These are phyloP conservation scores for Drosophila nigricruria DNA, from an alignment of 2,888 invertebrate genomes.

Conservation along the genomic window DNA sequence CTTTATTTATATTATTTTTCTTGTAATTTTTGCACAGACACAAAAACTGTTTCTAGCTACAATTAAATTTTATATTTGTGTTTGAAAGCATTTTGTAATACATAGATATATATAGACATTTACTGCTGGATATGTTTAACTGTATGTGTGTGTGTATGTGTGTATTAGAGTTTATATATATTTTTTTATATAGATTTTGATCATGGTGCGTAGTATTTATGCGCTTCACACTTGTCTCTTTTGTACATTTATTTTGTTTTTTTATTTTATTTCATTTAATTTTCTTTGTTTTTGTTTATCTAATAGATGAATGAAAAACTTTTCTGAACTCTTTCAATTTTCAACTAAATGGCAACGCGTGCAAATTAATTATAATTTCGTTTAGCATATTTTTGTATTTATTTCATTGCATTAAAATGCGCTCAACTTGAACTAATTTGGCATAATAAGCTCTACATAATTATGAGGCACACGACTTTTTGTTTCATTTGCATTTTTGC, in stretches of 20 bases:
- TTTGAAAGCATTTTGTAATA: slow-evolving; percentile 35
- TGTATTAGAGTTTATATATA: slow-evolving; percentile 11
- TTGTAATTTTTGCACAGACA: slow-evolving; percentile 25
- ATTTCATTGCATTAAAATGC: slow-evolving; percentile 14
- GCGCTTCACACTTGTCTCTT: slow-evolving; percentile 20
- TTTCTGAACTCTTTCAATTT: slow-evolving; percentile 36
- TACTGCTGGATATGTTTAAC: slow-evolving; percentile 54
- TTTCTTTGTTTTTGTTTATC: slow-evolving; percentile 21
- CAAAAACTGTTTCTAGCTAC: slow-evolving; percentile 50
- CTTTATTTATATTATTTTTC: not conserved
- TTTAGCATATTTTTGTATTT: slow-evolving; percentile 9
- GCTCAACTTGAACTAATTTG: slow-evolving; percentile 57
- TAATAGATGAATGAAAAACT: slow-evolving; percentile 38
- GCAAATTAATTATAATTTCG: slow-evolving; percentile 45
- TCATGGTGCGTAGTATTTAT: slow-evolving; percentile 25
- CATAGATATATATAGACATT: slow-evolving; percentile 45
- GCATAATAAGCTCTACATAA: slow-evolving; percentile 69
- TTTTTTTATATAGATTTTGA: slow-evolving; percentile 37
- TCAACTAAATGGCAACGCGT: slow-evolving; percentile 65
- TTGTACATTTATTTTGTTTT: slow-evolving; percentile 48
- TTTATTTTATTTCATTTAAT: slow-evolving; percentile 14
- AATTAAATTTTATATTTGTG: slow-evolving; percentile 28
- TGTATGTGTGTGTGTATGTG: slow-evolving; percentile 21
- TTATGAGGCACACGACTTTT: slow-evolving; percentile 63
- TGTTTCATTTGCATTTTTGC: slow-evolving; percentile 29